Conservation (phyloP, 2,888 invertebrate genomes). For the Aleiodes leptofemur region DNA sequence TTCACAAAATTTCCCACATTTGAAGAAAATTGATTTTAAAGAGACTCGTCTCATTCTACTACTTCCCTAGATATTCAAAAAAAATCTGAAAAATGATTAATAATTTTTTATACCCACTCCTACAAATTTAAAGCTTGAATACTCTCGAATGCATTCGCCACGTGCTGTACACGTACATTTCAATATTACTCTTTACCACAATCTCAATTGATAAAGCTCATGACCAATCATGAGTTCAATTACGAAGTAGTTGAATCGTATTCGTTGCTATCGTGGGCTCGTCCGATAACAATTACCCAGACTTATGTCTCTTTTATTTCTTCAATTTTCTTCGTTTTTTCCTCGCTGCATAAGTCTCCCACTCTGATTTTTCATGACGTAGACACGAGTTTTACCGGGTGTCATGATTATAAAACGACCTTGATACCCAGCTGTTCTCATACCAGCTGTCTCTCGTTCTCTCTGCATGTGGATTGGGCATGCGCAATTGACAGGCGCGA, state of each 20-base stretch:
- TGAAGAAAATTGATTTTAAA: no score
- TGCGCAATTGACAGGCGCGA: slow-evolving; percentile 29
- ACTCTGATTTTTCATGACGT: slow-evolving; percentile 59
- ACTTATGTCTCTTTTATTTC: slow-evolving; percentile 14
- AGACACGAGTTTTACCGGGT: slow-evolving; percentile 52
- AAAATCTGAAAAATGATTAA: no score
- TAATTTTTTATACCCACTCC: background rate
- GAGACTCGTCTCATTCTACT: no score
- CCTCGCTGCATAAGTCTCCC: background rate
- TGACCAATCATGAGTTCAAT: background rate
- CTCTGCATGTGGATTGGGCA: slow-evolving; percentile 42
- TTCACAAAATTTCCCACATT: no score
- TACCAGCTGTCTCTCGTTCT: slow-evolving; percentile 50
- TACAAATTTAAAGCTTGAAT: background rate
- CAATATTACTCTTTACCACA: background rate
- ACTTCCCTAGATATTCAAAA: no score
- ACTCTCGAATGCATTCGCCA: background rate
- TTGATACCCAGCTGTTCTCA: slow-evolving; percentile 67
- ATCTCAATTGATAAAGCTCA: slow-evolving; percentile 15
- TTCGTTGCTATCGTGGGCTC: slow-evolving; percentile 42
- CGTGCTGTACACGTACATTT: background rate
- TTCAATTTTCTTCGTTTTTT: background rate
- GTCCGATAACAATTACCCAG: slow-evolving; percentile 19
- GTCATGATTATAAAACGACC: slow-evolving; percentile 64
- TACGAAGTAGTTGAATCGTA: slow-evolving; percentile 1